Percentiles rank a stretch among this genome's conserved stretches.
Evolutionary conservation across 2,888 invertebrate genomes (phyloP).

Genomic region (Glomeris marginata): DNA sequence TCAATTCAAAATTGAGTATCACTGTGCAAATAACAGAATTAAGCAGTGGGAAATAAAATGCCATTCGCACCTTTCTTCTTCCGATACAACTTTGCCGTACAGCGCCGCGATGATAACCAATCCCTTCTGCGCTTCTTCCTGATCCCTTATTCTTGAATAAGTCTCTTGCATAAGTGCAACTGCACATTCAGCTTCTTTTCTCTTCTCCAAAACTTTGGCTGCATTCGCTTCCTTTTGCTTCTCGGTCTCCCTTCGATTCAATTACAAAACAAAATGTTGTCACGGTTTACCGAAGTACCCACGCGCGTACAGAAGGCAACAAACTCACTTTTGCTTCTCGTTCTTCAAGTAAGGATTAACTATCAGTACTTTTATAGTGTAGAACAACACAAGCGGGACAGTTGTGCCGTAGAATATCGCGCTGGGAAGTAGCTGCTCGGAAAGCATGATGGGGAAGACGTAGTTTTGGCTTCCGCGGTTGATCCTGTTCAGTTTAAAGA

Average conservation of each 20-base stretch:
- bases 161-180: constrained; percentile 83
- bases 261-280: background rate
- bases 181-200: constrained; percentile 69
- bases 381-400: constrained; percentile 51
- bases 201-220: constrained; percentile 57
- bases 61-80: constrained; percentile 2
- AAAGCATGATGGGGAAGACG: constrained; percentile 73
- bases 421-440: constrained; percentile 75
- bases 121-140: constrained; percentile 69
- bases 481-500: constrained; percentile 43
- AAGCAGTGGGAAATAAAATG: background rate
- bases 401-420: constrained; percentile 87
- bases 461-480: constrained; percentile 75
- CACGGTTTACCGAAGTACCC: background rate
- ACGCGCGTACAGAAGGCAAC: background rate
- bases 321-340: constrained; percentile 43
- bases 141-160: constrained; percentile 60
- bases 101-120: constrained; percentile 69
- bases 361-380: constrained; percentile 27
- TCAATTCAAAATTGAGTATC: constrained; percentile 3
- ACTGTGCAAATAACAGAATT: constrained; percentile 33
- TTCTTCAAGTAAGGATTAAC: constrained; percentile 47
- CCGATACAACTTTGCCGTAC: constrained; percentile 27
- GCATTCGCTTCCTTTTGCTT: constrained; percentile 66
- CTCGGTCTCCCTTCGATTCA: constrained; percentile 47